Evolutionary conservation across 2,888 invertebrate genomes (phyloP).

Genomic region (Hirtodrosophila confusa): DNA sequence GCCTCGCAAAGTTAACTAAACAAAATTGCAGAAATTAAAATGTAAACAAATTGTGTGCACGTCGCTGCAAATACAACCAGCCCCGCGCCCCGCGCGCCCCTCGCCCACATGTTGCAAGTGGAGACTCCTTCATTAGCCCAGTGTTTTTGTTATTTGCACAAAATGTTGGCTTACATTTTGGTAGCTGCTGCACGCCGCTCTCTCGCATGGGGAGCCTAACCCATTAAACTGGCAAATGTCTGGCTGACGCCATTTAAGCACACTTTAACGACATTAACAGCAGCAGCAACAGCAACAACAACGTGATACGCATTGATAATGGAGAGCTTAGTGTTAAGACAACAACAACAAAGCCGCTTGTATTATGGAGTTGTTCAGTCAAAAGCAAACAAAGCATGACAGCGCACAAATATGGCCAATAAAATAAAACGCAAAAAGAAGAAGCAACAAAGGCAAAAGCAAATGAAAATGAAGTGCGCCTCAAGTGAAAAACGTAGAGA

Average conservation of each 20-base stretch:
- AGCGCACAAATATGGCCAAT: conserved; percentile 78
- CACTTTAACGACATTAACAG: conserved; percentile 69
- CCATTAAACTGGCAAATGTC: conserved; percentile 72
- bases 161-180: conserved; percentile 63
- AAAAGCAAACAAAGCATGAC: conserved; percentile 76
- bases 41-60: conserved; percentile 78
- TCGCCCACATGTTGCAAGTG: conserved; percentile 36
- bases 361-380: conserved; percentile 50
- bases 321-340: conserved; percentile 61
- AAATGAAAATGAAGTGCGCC: conserved; percentile 47
- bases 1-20: conserved; percentile 65
- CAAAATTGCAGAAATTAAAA: conserved; percentile 81
- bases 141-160: conserved; percentile 60
- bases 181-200: conserved; percentile 25
- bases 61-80: conserved; percentile 13
- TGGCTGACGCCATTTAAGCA: conserved; percentile 80
- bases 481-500: conserved; percentile 36
- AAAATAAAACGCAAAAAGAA: conserved; percentile 65
- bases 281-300: conserved; percentile 58
- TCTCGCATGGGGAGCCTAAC: conserved; percentile 26
- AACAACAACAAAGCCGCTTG: conserved; percentile 45
- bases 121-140: conserved; percentile 52
- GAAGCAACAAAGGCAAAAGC: conserved; percentile 46
- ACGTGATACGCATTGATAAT: conserved; percentile 81
- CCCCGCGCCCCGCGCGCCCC: conserved; percentile 22